phyloP scores from a whole-genome alignment of 2,113 vertebrate genomes.

The Embiotoca jacksoni region DNA sequence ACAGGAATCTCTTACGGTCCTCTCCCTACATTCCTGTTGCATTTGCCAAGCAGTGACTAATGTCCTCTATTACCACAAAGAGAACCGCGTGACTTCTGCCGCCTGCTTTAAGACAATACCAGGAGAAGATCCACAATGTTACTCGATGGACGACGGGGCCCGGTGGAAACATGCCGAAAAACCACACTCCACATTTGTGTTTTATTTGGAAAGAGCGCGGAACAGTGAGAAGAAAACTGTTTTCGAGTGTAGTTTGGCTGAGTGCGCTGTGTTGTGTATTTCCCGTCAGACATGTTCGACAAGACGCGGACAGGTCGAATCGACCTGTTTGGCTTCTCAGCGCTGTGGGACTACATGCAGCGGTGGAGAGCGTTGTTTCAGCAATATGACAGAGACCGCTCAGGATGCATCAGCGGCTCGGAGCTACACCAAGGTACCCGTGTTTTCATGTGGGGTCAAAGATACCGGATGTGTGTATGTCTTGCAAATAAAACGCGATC shows the following conservation, averaged over 20 bases:
- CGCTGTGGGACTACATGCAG: constrained; percentile 92
- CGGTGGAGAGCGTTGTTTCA: constrained; percentile 93
- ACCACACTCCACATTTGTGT: not conserved
- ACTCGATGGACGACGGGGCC: not conserved
- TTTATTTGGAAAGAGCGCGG: not conserved
- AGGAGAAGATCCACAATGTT: not conserved
- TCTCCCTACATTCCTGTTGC: constrained; percentile 48
- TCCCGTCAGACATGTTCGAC: constrained; percentile 94
- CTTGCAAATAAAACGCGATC: too few species aligned
- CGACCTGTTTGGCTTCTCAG: constrained; percentile 92
- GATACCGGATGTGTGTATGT: too few species aligned
- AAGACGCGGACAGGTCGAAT: constrained; percentile 90
- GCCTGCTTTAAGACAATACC: not conserved
- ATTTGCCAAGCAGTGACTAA: constrained; percentile 42
- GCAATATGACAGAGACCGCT: constrained; percentile 93
- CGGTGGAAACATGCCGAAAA: not conserved
- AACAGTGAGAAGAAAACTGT: not conserved
- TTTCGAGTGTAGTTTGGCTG: not conserved
- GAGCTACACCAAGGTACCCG: constrained; percentile 94
- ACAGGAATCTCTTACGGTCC: not conserved
- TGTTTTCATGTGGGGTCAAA: not conserved
- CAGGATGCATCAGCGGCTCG: constrained; percentile 87
- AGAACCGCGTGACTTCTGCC: constrained; percentile 37
- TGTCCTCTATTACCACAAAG: constrained; percentile 17
- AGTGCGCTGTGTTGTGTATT: not conserved